Percentiles rank a stretch among this genome's conserved stretches.
phyloP scores from a whole-genome alignment of 2,113 vertebrate species.

The Plectropomus leopardus region DNA sequence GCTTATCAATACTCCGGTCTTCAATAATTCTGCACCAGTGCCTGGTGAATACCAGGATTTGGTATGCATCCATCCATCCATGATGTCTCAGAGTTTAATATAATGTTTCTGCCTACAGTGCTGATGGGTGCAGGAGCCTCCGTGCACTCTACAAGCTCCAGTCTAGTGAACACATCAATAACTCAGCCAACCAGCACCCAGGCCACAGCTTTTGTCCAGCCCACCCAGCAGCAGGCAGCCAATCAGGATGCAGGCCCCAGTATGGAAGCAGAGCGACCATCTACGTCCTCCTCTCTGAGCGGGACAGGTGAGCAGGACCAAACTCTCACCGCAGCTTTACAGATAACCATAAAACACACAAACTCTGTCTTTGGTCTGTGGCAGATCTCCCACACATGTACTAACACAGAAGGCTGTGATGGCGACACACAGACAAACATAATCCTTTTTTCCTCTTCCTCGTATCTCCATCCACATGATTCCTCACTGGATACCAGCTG shows the following conservation, averaged over 20 bases:
- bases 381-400: background rate
- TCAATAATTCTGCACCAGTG: too few species aligned
- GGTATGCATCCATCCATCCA: too few species aligned
- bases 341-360: background rate
- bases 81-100: constrained; percentile 3
- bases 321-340: background rate
- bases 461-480: background rate
- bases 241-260: constrained; percentile 89
- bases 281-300: constrained; percentile 91
- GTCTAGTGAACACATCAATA: constrained; percentile 88
- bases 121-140: constrained; percentile 91
- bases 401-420: too few species aligned
- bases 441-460: background rate
- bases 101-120: constrained; percentile 64
- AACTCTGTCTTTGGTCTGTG: too few species aligned
- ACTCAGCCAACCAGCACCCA: constrained; percentile 91
- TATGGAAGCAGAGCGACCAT: constrained; percentile 92
- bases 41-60: too few species aligned
- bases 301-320: constrained; percentile 70
- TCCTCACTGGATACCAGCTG: background rate
- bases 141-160: constrained; percentile 93
- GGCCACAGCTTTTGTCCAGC: constrained; percentile 96
- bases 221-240: constrained; percentile 94
- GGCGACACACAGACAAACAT: too few species aligned
- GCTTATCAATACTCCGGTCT: too few species aligned